Percentiles rank a stretch among this genome's conserved stretches.
phyloP scores from a whole-genome alignment of 2,113 vertebrate species.

The Bos taurus region DNA sequence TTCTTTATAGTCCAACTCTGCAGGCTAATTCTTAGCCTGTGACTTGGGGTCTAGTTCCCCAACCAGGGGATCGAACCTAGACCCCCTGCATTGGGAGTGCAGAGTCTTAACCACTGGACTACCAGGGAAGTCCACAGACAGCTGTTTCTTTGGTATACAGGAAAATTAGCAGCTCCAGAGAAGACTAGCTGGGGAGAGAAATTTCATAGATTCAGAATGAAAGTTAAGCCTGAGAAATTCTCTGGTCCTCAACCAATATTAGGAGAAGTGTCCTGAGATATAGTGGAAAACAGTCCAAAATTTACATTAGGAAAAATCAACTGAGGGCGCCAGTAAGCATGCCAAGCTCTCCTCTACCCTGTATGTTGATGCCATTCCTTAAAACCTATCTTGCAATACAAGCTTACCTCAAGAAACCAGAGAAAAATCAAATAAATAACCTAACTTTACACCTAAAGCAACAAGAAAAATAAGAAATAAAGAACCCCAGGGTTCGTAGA shows the following conservation, averaged over 20 bases:
- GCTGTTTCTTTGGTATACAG: not conserved
- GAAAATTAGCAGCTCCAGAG: not conserved
- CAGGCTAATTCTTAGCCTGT: not conserved
- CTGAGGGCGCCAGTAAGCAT: not conserved
- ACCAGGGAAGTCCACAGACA: accelerated
- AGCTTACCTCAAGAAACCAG: too few relatives aligned
- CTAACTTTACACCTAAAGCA: too few relatives aligned
- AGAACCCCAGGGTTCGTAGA: too few relatives aligned
- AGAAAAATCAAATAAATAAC: too few relatives aligned
- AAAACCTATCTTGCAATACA: not conserved
- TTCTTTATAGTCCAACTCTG: not conserved
- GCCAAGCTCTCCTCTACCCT: not conserved
- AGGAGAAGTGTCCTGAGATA: not conserved
- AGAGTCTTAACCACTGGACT: not conserved
- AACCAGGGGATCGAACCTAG: not conserved
- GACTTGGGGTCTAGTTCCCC: not conserved
- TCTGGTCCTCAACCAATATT: not conserved
- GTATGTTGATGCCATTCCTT: not conserved
- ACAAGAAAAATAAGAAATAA: too few relatives aligned
- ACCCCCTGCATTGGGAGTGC: not conserved
- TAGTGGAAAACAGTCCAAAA: not conserved
- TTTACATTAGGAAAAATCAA: not conserved
- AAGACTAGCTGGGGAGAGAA: not conserved
- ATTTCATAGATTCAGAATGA: not conserved
- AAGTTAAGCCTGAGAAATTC: not conserved